These are phyloP conservation scores for Notodonta dromedarius DNA, from an alignment of 2,888 invertebrate species.

Conservation along the genomic window DNA sequence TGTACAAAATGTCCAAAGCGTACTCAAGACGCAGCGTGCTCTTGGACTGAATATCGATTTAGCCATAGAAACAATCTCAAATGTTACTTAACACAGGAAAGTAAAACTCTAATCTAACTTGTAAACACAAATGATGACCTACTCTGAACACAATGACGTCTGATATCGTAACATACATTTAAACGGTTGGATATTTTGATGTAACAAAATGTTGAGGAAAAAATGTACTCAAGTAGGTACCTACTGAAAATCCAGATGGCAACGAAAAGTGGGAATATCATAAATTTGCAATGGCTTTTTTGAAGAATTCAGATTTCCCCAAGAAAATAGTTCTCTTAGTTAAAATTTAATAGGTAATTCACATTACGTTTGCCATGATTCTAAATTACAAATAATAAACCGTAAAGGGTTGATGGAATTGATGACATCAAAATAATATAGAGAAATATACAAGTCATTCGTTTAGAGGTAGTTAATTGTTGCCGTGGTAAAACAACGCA, in stretches of 20 bases:
- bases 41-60: not conserved
- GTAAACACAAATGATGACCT: not conserved
- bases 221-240: not conserved
- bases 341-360: too few relatives aligned
- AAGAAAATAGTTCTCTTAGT: too few relatives aligned
- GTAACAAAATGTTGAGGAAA: not conserved
- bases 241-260: not conserved
- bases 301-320: too few relatives aligned
- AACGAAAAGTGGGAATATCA: not conserved
- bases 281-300: too few relatives aligned
- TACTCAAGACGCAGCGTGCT: too few relatives aligned
- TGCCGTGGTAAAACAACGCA: conserved; percentile 5
- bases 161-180: not conserved
- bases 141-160: not conserved
- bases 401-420: too few relatives aligned
- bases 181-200: not conserved
- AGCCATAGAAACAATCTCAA: not conserved
- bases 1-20: too few relatives aligned
- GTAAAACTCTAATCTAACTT: too few relatives aligned
- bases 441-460: too few relatives aligned
- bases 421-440: too few relatives aligned
- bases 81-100: not conserved
- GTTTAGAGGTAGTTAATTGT: not conserved
- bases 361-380: too few relatives aligned
- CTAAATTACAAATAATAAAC: too few relatives aligned